Evolutionary conservation across 1,140 invertebrate species (phyloP).

Genomic region (Myzus persicae): DNA sequence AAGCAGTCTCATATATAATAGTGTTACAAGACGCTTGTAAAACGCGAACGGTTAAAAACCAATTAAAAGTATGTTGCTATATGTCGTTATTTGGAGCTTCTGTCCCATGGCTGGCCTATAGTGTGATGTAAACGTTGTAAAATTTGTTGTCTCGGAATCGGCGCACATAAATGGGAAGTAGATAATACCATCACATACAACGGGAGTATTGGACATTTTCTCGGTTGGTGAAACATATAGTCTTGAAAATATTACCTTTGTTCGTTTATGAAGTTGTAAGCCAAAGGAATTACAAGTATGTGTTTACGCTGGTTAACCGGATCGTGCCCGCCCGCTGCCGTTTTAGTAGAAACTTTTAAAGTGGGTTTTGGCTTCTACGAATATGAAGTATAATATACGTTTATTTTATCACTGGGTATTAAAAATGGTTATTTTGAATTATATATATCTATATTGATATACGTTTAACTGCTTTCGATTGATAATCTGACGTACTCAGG

Average conservation of each 20-base stretch:
- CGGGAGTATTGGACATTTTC: neutral
- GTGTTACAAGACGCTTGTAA: neutral
- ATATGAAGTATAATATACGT: neutral
- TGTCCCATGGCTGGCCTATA: neutral
- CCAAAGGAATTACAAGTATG: conserved; percentile 31
- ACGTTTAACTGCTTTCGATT: neutral
- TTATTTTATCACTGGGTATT: neutral
- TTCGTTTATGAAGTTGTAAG: conserved; percentile 39
- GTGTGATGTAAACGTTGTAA: neutral
- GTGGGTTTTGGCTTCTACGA: neutral
- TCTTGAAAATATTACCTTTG: conserved; percentile 45
- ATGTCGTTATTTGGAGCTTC: neutral
- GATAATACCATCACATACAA: neutral
- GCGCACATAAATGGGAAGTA: neutral
- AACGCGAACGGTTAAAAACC: neutral
- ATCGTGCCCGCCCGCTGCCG: neutral
- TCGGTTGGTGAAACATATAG: neutral
- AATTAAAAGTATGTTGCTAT: neutral
- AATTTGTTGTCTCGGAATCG: neutral
- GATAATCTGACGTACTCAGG: too few species aligned
- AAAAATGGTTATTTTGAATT: neutral
- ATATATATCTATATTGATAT: neutral
- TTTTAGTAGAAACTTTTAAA: neutral
- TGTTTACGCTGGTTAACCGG: conserved; percentile 3
- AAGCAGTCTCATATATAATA: neutral